A percentile compares a stretch with the other conserved stretches of the same genome.
Evolutionary conservation across 2,113 vertebrate genomes (phyloP).

Genomic region (Furnarius figulus): DNA sequence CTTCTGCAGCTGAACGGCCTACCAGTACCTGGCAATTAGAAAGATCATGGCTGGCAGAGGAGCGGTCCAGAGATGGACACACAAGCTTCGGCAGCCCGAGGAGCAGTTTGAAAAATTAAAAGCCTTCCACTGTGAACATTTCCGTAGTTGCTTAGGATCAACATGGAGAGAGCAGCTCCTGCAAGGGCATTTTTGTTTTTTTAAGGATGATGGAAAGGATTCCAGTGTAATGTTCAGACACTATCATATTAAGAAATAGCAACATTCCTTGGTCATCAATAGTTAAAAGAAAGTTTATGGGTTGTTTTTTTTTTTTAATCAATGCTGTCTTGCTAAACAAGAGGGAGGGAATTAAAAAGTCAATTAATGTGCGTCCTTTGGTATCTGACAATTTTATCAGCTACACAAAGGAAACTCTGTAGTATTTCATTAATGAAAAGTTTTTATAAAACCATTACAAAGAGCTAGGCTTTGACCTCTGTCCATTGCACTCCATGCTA

Average conservation of each 20-base stretch:
- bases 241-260: not conserved
- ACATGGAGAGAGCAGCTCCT: not conserved
- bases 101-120: not conserved
- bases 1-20: slow-evolving; percentile 76
- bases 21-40: slow-evolving; percentile 78
- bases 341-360: not conserved
- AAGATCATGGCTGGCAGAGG: slow-evolving; percentile 70
- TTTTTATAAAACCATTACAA: slow-evolving; percentile 14
- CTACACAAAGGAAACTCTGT: slow-evolving; percentile 17
- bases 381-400: slow-evolving; percentile 50
- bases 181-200: not conserved
- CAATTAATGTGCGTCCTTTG: not conserved
- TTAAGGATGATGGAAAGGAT: not conserved
- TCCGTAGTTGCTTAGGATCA: slow-evolving; percentile 28
- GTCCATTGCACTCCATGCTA: slow-evolving; percentile 76
- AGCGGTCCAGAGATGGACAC: slow-evolving; percentile 54
- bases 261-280: not conserved
- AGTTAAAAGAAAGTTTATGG: not conserved
- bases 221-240: not conserved
- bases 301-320: not conserved
- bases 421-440: slow-evolving; percentile 25
- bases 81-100: not conserved
- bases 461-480: slow-evolving; percentile 72
- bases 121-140: not conserved
- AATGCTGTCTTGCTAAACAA: not conserved